Conservation (phyloP, 1,140 invertebrate genomes). For the Brachionus calyciflorus region DNA sequence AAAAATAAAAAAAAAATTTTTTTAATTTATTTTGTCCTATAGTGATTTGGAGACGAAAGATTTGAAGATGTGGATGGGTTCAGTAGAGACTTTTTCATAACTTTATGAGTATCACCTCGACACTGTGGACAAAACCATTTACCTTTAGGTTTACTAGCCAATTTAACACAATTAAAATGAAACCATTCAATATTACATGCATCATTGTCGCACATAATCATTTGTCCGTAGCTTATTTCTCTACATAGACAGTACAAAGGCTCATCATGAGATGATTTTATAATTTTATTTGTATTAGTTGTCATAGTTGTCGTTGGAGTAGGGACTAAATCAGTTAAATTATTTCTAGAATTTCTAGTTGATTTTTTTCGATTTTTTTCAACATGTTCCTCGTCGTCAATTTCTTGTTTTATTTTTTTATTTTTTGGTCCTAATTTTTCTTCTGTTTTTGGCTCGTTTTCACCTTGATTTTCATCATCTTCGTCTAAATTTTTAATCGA, state of each 20-base stretch:
- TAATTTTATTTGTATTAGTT: neutral
- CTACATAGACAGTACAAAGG: constrained; percentile 30
- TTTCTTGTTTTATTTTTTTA: constrained; percentile 19
- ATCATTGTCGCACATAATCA: constrained; percentile 47
- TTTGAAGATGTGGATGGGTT: neutral
- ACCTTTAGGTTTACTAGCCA: constrained; percentile 60
- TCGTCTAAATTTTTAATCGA: constrained; percentile 39
- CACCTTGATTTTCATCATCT: constrained; percentile 1
- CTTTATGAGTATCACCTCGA: constrained; percentile 54
- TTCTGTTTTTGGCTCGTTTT: neutral
- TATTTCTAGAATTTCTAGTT: neutral
- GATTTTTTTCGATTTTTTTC: constrained; percentile 8
- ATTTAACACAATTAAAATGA: constrained; percentile 61
- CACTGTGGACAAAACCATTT: constrained; percentile 62
- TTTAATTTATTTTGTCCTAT: neutral
- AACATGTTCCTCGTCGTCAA: neutral
- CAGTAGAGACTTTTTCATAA: constrained; percentile 36
- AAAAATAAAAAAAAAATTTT: too few species aligned
- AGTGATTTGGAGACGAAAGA: constrained; percentile 7
- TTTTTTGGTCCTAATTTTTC: neutral
- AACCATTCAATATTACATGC: constrained; percentile 61
- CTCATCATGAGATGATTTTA: constrained; percentile 23
- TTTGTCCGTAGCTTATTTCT: constrained; percentile 43
- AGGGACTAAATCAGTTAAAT: neutral
- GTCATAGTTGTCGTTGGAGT: neutral